Percentiles rank a stretch among this genome's conserved stretches.
phyloP scores from a whole-genome alignment of 2,888 invertebrate genomes.

The Hedya salicella region DNA sequence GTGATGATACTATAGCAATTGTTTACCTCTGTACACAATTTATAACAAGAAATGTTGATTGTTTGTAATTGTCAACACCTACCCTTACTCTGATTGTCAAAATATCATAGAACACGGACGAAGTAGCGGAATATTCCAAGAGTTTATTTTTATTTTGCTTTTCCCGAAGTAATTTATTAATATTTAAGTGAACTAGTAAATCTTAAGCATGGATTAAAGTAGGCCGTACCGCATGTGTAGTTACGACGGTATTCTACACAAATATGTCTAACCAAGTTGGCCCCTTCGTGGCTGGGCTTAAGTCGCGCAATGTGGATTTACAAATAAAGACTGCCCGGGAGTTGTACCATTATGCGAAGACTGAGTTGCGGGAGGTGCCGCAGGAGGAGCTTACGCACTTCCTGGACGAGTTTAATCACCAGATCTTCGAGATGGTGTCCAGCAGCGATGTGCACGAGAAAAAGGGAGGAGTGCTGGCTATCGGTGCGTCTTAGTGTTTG shows the following conservation, averaged over 20 bases:
- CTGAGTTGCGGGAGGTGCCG: constrained; percentile 94
- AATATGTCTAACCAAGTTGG: constrained; percentile 86
- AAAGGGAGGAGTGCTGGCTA: constrained; percentile 97
- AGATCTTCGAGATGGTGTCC: constrained; percentile 98
- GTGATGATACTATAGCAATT: background rate
- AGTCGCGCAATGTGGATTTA: constrained; percentile 93
- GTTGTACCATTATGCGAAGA: constrained; percentile 95
- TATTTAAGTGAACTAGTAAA: background rate
- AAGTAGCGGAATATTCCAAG: constrained; percentile 4
- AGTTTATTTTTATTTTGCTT: constrained; percentile 35
- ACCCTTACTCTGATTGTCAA: constrained; percentile 19
- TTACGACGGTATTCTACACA: constrained; percentile 46
- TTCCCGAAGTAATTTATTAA: background rate
- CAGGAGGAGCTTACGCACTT: constrained; percentile 95
- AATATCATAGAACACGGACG: constrained; percentile 10
- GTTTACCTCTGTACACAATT: background rate
- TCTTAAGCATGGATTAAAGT: constrained; percentile 19
- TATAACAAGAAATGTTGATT: background rate
- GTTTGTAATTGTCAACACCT: constrained; percentile 24
- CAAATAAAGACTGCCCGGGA: constrained; percentile 95
- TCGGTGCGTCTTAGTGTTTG: constrained; percentile 83
- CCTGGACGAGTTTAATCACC: constrained; percentile 97
- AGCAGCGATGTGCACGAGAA: constrained; percentile 96
- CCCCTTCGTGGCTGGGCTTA: constrained; percentile 93
- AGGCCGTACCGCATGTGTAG: constrained; percentile 1